Evolutionary conservation across 2,888 invertebrate genomes (phyloP).

Genomic region (Pollenia angustigena): DNA sequence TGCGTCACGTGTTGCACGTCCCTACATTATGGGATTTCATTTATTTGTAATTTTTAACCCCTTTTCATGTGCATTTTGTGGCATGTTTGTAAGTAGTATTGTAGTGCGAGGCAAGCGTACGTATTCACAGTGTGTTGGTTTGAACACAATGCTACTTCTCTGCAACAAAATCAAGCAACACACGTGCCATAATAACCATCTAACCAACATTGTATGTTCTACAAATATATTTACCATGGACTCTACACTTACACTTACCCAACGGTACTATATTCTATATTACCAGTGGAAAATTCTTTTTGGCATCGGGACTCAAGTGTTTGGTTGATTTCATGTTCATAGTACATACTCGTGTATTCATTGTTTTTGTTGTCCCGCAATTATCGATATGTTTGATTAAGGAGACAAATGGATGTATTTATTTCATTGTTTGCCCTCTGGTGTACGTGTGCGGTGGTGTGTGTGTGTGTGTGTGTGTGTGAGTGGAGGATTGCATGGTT

Average conservation of each 20-base stretch:
- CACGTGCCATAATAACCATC: conserved; percentile 60
- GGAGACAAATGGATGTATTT: conserved; percentile 24
- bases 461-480: not conserved
- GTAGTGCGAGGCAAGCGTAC: not conserved
- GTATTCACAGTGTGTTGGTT: not conserved
- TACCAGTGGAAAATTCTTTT: not conserved
- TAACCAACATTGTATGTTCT: conserved; percentile 6
- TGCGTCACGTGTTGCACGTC: conserved; percentile 73
- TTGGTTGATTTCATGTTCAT: conserved; percentile 39
- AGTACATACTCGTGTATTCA: not conserved
- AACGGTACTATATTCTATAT: not conserved
- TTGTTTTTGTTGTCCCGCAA: conserved; percentile 36
- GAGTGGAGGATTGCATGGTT: not conserved
- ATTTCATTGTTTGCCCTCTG: conserved; percentile 7
- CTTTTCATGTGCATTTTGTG: conserved; percentile 55
- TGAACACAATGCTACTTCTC: not conserved
- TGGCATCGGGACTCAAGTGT: conserved; percentile 21
- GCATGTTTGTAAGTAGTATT: conserved; percentile 3
- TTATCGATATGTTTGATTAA: conserved; percentile 52
- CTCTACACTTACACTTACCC: not conserved
- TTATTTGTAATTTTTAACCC: conserved; percentile 65
- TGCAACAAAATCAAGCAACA: conserved; percentile 54
- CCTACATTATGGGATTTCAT: conserved; percentile 62
- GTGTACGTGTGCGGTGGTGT: not conserved
- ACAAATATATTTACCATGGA: conserved; percentile 19